Percentiles rank a stretch among this genome's conserved stretches.
Evolutionary conservation across 2,888 invertebrate genomes (phyloP).

Genomic region (Agrochola lota): DNA sequence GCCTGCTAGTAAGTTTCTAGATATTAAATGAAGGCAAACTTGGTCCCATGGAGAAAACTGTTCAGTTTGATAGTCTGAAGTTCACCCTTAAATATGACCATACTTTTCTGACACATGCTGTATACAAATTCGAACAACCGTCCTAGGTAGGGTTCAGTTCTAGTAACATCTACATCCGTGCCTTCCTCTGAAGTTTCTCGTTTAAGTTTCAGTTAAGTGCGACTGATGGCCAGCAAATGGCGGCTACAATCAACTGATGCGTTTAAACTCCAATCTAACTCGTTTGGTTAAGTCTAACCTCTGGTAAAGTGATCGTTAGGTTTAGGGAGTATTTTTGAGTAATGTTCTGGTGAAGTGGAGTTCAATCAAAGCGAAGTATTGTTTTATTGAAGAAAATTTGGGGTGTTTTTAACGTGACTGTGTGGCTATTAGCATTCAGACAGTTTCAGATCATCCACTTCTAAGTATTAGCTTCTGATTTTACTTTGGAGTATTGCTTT

Average conservation of each 20-base stretch:
- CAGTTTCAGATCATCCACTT: neutral
- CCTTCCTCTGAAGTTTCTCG: constrained; percentile 35
- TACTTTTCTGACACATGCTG: no score
- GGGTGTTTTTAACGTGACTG: neutral
- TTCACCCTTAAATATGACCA: no score
- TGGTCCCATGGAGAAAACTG: no score
- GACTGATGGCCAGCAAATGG: constrained; percentile 74
- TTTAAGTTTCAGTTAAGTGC: constrained; percentile 71
- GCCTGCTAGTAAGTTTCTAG: neutral
- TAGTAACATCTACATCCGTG: constrained; percentile 33
- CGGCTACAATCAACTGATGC: constrained; percentile 72
- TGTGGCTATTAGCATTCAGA: neutral
- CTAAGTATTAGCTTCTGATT: neutral
- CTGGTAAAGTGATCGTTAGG: constrained; percentile 10
- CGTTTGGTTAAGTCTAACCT: constrained; percentile 62
- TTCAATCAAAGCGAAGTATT: neutral
- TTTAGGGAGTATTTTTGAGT: constrained; percentile 20
- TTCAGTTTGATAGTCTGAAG: no score
- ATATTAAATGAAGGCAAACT: neutral
- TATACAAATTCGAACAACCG: no score
- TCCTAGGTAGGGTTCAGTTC: neutral
- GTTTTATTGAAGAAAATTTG: neutral
- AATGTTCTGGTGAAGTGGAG: no score
- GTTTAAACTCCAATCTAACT: constrained; percentile 69
- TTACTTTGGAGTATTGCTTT: no score